A percentile compares a stretch with the other conserved stretches of the same genome.
Evolutionary conservation across 2,888 invertebrate species (phyloP).

Genomic region (Lampropteryx suffumata): DNA sequence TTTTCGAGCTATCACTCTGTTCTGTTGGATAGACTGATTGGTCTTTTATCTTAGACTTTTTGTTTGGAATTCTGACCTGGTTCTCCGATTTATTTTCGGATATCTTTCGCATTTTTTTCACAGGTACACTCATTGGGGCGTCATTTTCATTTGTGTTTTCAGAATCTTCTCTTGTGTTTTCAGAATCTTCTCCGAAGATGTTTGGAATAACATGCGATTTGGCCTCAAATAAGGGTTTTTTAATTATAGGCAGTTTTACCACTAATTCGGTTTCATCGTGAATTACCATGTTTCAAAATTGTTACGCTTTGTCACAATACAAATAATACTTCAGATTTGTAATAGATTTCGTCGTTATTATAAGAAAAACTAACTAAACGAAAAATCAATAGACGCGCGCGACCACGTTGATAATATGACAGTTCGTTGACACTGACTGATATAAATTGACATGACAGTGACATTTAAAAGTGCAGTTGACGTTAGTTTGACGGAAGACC

Average conservation of each 20-base stretch:
- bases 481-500: too few relatives aligned
- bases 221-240: slow-evolving; percentile 38
- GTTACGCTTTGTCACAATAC: neutral
- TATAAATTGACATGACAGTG: neutral
- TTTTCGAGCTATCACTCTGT: slow-evolving; percentile 19
- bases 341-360: slow-evolving; percentile 19
- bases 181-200: slow-evolving; percentile 53
- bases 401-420: slow-evolving; percentile 8
- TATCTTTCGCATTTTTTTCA: slow-evolving; percentile 4
- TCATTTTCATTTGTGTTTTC: slow-evolving; percentile 14
- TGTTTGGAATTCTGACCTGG: slow-evolving; percentile 25
- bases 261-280: slow-evolving; percentile 45
- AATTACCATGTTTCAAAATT: slow-evolving; percentile 49
- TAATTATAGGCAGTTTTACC: slow-evolving; percentile 39
- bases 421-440: too few relatives aligned
- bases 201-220: slow-evolving; percentile 54
- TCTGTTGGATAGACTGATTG: slow-evolving; percentile 13
- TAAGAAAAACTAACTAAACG: neutral
- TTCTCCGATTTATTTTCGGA: slow-evolving; percentile 1
- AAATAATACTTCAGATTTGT: neutral
- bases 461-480: too few relatives aligned
- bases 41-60: slow-evolving; percentile 23
- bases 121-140: neutral
- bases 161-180: slow-evolving; percentile 38
- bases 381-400: neutral